Evolutionary conservation across 2,888 invertebrate genomes (phyloP).

Genomic region (Chydorus sphaericus): DNA sequence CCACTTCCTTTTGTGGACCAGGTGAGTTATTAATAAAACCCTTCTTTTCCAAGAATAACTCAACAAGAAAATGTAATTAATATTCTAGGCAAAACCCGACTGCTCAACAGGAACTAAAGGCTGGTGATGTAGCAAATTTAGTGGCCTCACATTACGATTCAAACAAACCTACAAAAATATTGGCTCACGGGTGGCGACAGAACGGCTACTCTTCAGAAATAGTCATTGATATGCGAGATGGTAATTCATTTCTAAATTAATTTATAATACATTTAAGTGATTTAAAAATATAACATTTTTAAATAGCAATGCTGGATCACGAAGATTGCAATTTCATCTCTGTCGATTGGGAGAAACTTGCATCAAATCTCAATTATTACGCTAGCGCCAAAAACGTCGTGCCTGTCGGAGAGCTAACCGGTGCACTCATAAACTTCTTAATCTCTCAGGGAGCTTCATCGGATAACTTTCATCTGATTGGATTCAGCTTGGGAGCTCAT

Average conservation of each 20-base stretch:
- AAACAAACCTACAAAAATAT: constrained; percentile 8
- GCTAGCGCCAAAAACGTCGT: constrained; percentile 41
- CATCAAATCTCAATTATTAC: constrained; percentile 48
- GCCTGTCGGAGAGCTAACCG: constrained; percentile 43
- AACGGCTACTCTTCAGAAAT: constrained; percentile 4
- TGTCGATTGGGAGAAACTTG: constrained; percentile 40
- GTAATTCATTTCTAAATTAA: neutral
- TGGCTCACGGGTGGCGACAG: constrained; percentile 14
- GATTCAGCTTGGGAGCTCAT: constrained; percentile 47
- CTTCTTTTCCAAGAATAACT: neutral
- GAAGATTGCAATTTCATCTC: constrained; percentile 44
- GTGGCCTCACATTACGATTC: constrained; percentile 3
- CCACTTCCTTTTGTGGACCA: neutral
- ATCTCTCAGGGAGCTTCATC: constrained; percentile 41
- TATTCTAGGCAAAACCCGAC: constrained; percentile 6
- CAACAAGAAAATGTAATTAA: too few relatives aligned
- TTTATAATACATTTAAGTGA: neutral
- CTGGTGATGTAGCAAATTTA: neutral
- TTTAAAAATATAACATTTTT: neutral
- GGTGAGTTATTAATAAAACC: neutral
- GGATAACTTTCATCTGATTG: constrained; percentile 41
- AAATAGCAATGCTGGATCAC: constrained; percentile 39
- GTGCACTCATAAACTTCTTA: constrained; percentile 42
- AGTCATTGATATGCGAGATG: constrained; percentile 4
- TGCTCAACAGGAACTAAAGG: neutral